phyloP scores from a whole-genome alignment of 2,797 vertebrate genomes.

The Melopsittacus undulatus region DNA sequence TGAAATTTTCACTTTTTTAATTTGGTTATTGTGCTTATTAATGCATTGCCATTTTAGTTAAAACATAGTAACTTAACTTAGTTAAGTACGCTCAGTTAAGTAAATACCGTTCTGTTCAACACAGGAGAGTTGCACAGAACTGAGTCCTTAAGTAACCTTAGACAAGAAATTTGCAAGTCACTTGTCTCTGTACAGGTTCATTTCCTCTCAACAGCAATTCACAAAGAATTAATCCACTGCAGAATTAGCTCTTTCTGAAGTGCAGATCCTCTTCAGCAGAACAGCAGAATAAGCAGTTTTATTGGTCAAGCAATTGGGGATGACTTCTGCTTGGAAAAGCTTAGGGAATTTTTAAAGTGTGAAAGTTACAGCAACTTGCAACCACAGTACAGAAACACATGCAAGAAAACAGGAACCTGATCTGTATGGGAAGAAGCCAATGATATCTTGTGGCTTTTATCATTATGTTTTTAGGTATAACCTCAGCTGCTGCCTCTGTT shows the following conservation, averaged over 20 bases:
- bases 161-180: constrained; percentile 10
- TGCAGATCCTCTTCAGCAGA: constrained; percentile 21
- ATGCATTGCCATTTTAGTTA: not conserved
- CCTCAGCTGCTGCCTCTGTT: not conserved
- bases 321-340: not conserved
- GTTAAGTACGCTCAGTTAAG: not conserved
- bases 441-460: not conserved
- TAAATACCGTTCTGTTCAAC: not conserved
- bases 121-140: not conserved
- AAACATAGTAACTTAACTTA: not conserved
- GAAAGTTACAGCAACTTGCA: not conserved
- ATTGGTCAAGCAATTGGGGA: not conserved
- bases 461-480: not conserved
- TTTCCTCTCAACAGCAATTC: constrained; percentile 32
- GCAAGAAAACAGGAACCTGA: not conserved
- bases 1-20: not conserved
- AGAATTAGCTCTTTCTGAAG: constrained; percentile 37
- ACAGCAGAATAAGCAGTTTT: not conserved
- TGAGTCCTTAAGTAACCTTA: constrained; percentile 20
- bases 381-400: not conserved
- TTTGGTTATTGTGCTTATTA: not conserved
- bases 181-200: not conserved
- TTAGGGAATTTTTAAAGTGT: not conserved
- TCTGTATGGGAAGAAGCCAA: not conserved
- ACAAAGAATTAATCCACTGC: constrained; percentile 23